Percentiles rank a stretch among this genome's conserved stretches.
Evolutionary conservation across 2,113 vertebrate genomes (phyloP).

Genomic region (Brachyhypopomus occidentalis): DNA sequence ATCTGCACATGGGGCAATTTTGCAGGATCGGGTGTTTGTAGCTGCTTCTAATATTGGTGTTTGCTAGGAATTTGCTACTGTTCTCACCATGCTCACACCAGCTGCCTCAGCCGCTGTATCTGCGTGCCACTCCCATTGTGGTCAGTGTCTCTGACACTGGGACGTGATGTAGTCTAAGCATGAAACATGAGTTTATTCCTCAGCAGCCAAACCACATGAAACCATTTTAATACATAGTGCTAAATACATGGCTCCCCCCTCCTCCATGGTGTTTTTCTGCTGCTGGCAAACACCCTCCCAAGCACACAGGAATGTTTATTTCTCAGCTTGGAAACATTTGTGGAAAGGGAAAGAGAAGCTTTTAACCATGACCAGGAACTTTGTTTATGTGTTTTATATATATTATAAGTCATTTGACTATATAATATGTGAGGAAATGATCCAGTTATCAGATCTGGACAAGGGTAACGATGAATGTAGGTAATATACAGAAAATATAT

Average conservation of each 20-base stretch:
- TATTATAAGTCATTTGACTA: background rate
- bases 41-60: background rate
- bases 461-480: no score
- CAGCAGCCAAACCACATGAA: background rate
- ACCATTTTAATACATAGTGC: background rate
- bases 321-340: no score
- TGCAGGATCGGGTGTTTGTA: background rate
- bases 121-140: background rate
- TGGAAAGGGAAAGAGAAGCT: no score
- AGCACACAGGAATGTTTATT: no score
- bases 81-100: background rate
- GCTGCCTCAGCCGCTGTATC: background rate
- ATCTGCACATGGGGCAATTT: background rate
- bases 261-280: no score
- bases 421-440: no score
- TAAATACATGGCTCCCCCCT: no score
- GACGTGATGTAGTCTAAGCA: background rate
- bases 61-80: background rate
- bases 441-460: no score
- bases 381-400: background rate
- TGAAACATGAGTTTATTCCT: background rate
- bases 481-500: no score
- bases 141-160: background rate
- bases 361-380: no score
- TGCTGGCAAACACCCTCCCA: no score